Evolutionary conservation across 1,140 invertebrate genomes (phyloP).

Genomic region (Andrena cerasifolii): DNA sequence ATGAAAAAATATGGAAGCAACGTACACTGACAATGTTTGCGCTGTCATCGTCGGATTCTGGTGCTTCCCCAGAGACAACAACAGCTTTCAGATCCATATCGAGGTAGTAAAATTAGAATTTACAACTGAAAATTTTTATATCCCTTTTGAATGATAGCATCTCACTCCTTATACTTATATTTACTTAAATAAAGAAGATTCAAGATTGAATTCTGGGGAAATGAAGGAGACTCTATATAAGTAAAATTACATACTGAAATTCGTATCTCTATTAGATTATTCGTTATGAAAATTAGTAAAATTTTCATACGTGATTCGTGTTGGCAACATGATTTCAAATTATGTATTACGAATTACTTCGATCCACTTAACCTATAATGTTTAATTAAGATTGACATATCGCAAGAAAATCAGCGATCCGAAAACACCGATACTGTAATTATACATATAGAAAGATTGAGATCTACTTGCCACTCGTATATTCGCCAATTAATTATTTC

Average conservation of each 20-base stretch:
- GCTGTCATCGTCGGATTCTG: conserved; percentile 80
- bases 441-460: too few relatives aligned
- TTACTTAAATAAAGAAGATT: too few relatives aligned
- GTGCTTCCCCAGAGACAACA: conserved; percentile 79
- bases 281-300: background rate
- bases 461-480: too few relatives aligned
- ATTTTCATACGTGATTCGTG: too few relatives aligned
- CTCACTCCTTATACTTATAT: too few relatives aligned
- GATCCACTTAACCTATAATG: conserved; percentile 16
- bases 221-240: too few relatives aligned
- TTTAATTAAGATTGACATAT: background rate
- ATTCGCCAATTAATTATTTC: too few relatives aligned
- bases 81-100: conserved; percentile 78
- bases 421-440: background rate
- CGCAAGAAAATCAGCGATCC: background rate
- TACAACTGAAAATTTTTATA: background rate
- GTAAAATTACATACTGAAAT: background rate
- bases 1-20: conserved; percentile 32
- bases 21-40: conserved; percentile 72
- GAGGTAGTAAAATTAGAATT: background rate
- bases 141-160: too few relatives aligned
- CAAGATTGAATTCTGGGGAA: too few relatives aligned
- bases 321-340: background rate
- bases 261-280: too few relatives aligned
- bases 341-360: background rate